Evolutionary conservation across 2,888 invertebrate species (phyloP).

Genomic region (Serripes groenlandicus): DNA sequence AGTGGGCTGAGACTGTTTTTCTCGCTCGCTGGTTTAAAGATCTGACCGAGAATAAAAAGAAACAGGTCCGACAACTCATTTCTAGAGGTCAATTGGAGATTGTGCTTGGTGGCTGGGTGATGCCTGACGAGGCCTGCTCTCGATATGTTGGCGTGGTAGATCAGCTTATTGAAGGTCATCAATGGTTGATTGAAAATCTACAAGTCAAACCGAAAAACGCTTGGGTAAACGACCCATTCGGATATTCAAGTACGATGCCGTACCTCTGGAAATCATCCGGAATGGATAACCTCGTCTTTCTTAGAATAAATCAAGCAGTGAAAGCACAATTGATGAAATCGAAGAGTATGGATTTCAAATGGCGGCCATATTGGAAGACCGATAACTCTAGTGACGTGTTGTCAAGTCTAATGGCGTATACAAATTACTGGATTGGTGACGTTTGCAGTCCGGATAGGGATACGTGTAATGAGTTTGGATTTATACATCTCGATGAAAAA

Average conservation of each 20-base stretch:
- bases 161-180: slow-evolving; percentile 81
- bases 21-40: slow-evolving; percentile 79
- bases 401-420: slow-evolving; percentile 97
- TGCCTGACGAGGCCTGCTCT: slow-evolving; percentile 69
- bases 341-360: slow-evolving; percentile 94
- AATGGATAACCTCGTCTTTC: slow-evolving; percentile 75
- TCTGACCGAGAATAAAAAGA: slow-evolving; percentile 54
- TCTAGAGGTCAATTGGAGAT: slow-evolving; percentile 76
- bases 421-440: slow-evolving; percentile 98
- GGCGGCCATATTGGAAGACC: slow-evolving; percentile 91
- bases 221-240: slow-evolving; percentile 83
- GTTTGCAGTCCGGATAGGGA: slow-evolving; percentile 98
- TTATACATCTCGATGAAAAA: slow-evolving; percentile 94
- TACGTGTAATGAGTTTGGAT: slow-evolving; percentile 87
- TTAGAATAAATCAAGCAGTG: slow-evolving; percentile 90
- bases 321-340: slow-evolving; percentile 93
- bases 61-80: slow-evolving; percentile 40
- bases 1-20: slow-evolving; percentile 82
- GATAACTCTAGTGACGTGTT: slow-evolving; percentile 88
- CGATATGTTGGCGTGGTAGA: slow-evolving; percentile 77
- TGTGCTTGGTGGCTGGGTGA: slow-evolving; percentile 80
- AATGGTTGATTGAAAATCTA: slow-evolving; percentile 67
- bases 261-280: slow-evolving; percentile 78
- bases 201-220: slow-evolving; percentile 73
- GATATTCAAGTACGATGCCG: slow-evolving; percentile 79